Conservation (phyloP, 2,113 vertebrate species). For the Gymnorhina tibicen region DNA sequence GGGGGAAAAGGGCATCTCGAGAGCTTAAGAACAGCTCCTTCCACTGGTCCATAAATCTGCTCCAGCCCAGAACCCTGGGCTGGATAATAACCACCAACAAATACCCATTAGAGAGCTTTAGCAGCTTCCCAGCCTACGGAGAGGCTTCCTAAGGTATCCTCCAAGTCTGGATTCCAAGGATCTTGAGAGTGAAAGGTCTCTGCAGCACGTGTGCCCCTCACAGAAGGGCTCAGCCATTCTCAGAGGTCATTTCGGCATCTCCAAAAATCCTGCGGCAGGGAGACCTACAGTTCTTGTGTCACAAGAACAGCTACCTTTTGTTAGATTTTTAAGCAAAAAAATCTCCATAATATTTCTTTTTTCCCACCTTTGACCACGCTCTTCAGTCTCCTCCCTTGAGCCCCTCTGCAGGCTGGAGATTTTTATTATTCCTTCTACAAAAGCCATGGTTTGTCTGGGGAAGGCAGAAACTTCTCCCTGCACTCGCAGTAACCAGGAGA, state of each 20-base stretch:
- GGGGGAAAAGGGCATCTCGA: not conserved
- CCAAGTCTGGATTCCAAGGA: not conserved
- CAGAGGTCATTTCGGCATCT: not conserved
- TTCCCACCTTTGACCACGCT: not conserved
- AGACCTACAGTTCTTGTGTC: not conserved
- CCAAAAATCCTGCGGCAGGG: not conserved
- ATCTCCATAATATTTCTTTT: fast-evolving
- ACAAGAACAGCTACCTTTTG: not conserved
- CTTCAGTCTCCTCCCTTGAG: not conserved
- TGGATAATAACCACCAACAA: not conserved
- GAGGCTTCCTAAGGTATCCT: not conserved
- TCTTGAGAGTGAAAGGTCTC: not conserved
- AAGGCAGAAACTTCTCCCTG: not conserved
- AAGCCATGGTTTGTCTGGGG: not conserved
- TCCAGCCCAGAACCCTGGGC: not conserved
- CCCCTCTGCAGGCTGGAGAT: not conserved
- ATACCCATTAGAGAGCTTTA: not conserved
- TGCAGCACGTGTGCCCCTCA: not conserved
- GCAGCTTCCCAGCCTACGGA: not conserved
- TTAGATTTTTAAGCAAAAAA: not conserved
- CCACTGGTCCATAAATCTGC: no score
- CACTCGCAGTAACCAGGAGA: not conserved
- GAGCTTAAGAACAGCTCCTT: not conserved
- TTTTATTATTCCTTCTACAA: not conserved
- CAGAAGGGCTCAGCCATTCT: not conserved